Evolutionary conservation across 2,797 vertebrate genomes (phyloP), one percentile per base, ranked within the genome.

Genomic region (Eulemur mongoz): DNA sequence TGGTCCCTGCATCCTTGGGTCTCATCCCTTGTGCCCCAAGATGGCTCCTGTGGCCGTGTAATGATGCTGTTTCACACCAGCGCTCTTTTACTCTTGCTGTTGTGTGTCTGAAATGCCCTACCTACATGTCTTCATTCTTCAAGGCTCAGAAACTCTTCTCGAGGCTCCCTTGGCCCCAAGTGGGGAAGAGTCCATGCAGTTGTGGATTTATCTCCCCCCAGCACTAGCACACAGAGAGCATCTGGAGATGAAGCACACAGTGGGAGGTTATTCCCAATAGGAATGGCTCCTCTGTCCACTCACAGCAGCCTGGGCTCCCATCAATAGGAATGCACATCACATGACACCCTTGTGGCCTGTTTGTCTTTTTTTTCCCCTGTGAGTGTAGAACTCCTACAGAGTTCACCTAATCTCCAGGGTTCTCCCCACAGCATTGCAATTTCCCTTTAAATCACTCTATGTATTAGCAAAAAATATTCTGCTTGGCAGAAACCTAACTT

Each of bases 261-360:
- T 17, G 15, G 7, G 20, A 27, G 25, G 6, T 32, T 9, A 1
- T 14, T 4, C 18, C 23, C 17, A 25, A 2, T 0, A 9, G 30
- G 7, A 2, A 0, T 0, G 2, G 14, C 18, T n/a, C 9, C 18
- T 57, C 35, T 48, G 17, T 11, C 38, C 38, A 8, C 15, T 75
- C 48, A 8, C 30, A 17, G 35, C n/a, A 45, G 15, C 10, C 11
- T 8, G 48, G 85, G 20, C 35, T 83, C 9, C 3, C 4, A 2
- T n/a, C n/a, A 2, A 0, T 0, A 54, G 23, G 30, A 61, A 9
- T 27, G 4, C 15, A 20, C 10, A 9, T 43, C 54, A 12, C 11
- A 0, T 14, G 20, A 15, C 0, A 1, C 1, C 4, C 0, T 22
- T 4, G 1, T 4, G 2, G 0, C 5, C 18, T 57, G 35, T 18